A percentile compares a stretch with the other conserved stretches of the same genome.
Conservation (phyloP, 2,888 invertebrate species). For the Euproctis similis region DNA sequence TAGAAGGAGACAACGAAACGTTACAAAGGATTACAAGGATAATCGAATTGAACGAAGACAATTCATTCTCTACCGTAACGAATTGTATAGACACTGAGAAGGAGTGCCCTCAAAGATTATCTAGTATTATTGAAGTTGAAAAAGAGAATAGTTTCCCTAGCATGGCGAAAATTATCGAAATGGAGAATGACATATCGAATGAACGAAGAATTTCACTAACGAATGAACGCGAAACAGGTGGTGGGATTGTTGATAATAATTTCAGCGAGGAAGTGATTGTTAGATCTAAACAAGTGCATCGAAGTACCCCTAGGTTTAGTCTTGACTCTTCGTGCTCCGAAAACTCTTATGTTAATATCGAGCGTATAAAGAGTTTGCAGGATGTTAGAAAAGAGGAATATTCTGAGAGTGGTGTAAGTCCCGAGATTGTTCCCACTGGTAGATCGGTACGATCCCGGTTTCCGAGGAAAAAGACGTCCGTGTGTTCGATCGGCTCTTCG, state of each 20-base stretch:
- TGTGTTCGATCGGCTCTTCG: constrained; percentile 71
- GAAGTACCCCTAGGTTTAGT: constrained; percentile 67
- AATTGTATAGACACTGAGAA: constrained; percentile 46
- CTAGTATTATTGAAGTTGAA: constrained; percentile 55
- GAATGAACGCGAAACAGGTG: constrained; percentile 67
- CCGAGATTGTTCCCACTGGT: constrained; percentile 49
- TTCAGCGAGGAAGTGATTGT: constrained; percentile 51
- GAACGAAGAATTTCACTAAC: constrained; percentile 67
- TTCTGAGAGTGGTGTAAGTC: constrained; percentile 40
- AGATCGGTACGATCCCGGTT: constrained; percentile 61
- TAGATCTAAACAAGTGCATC: constrained; percentile 55
- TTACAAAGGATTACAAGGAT: constrained; percentile 62
- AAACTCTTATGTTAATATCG: constrained; percentile 74
- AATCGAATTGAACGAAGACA: constrained; percentile 60
- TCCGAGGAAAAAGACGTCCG: constrained; percentile 68
- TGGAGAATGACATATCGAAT: constrained; percentile 70
- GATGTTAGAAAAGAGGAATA: constrained; percentile 67
- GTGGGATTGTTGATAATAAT: constrained; percentile 48
- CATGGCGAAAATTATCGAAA: constrained; percentile 70
- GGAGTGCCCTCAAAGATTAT: constrained; percentile 51
- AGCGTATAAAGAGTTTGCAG: constrained; percentile 70
- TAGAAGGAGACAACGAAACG: constrained; percentile 44
- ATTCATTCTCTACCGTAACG: constrained; percentile 52
- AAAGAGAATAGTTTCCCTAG: constrained; percentile 63
- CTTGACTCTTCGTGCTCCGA: constrained; percentile 74